Evolutionary conservation across 2,888 invertebrate species (phyloP).

Genomic region (Gerris lacustris): DNA sequence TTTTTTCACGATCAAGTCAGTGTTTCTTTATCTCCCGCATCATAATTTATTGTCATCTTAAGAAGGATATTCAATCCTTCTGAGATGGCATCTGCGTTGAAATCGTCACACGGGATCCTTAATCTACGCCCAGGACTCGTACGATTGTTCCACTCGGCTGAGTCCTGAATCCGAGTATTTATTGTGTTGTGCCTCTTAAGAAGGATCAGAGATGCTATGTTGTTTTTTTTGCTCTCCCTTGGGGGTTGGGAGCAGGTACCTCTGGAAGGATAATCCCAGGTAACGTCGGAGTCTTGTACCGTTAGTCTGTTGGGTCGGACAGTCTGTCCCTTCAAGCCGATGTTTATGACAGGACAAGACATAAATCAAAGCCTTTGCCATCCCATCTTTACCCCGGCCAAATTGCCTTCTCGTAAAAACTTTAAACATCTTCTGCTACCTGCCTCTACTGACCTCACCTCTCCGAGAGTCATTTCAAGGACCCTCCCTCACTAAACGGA

Average conservation of each 20-base stretch:
- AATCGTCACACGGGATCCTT: background rate
- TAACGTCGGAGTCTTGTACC: background rate
- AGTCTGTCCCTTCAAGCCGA: background rate
- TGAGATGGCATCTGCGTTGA: background rate
- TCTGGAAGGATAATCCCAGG: background rate
- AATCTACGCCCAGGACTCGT: background rate
- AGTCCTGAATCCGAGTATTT: background rate
- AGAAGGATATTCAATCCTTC: too few species aligned
- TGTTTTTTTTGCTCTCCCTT: background rate
- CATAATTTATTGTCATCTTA: too few species aligned
- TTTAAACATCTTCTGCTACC: background rate
- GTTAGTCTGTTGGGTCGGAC: background rate
- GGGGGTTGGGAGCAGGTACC: constrained; percentile 1
- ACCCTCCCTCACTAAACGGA: background rate
- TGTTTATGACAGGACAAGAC: background rate
- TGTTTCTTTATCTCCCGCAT: too few species aligned
- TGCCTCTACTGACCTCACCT: background rate
- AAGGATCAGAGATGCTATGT: background rate
- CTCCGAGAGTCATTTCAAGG: background rate
- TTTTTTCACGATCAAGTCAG: too few species aligned
- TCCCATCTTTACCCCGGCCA: background rate
- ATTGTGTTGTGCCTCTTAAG: background rate
- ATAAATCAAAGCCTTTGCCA: constrained; percentile 3
- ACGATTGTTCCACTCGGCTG: background rate
- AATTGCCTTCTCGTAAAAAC: background rate